These are phyloP conservation scores for Drosophila vallismaia DNA, from an alignment of 2,888 invertebrate species.

Conservation along the genomic window DNA sequence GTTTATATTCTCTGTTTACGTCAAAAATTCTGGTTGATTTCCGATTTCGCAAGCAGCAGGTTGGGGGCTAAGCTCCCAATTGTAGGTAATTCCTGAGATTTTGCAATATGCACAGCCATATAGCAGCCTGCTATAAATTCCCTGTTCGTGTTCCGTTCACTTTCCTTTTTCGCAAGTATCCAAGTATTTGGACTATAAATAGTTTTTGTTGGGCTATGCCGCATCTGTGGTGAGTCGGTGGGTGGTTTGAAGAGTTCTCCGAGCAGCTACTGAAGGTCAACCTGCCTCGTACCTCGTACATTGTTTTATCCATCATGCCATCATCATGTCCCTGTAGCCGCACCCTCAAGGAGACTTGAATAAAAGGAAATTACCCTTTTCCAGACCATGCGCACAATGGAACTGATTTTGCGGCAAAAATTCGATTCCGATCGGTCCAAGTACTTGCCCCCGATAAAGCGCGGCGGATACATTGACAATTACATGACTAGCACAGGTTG, in stretches of 20 bases:
- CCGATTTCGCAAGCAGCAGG: conserved; percentile 28
- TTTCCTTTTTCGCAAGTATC: conserved; percentile 72
- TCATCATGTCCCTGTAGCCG: background rate
- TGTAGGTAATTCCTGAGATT: background rate
- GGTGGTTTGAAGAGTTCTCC: conserved; percentile 56
- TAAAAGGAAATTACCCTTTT: conserved; percentile 77
- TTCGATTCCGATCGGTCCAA: conserved; percentile 91
- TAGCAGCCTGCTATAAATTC: conserved; percentile 23
- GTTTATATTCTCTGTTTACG: conserved; percentile 14
- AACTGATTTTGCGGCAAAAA: conserved; percentile 89
- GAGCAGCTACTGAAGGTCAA: conserved; percentile 16
- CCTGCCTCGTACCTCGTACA: conserved; percentile 1
- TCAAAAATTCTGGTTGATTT: conserved; percentile 8
- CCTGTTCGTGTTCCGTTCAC: conserved; percentile 48
- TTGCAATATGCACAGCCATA: background rate
- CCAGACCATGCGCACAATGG: conserved; percentile 90
- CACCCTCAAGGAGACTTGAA: conserved; percentile 24
- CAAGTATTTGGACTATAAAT: conserved; percentile 62
- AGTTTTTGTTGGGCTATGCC: conserved; percentile 43
- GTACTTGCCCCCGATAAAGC: conserved; percentile 91
- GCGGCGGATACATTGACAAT: conserved; percentile 92
- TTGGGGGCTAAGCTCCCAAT: conserved; percentile 8
- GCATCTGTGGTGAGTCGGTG: conserved; percentile 15
- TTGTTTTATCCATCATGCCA: conserved; percentile 25
- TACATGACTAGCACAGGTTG: conserved; percentile 95